Conservation (phyloP, 2,113 vertebrate species). For the Paedocypris sp. region DNA sequence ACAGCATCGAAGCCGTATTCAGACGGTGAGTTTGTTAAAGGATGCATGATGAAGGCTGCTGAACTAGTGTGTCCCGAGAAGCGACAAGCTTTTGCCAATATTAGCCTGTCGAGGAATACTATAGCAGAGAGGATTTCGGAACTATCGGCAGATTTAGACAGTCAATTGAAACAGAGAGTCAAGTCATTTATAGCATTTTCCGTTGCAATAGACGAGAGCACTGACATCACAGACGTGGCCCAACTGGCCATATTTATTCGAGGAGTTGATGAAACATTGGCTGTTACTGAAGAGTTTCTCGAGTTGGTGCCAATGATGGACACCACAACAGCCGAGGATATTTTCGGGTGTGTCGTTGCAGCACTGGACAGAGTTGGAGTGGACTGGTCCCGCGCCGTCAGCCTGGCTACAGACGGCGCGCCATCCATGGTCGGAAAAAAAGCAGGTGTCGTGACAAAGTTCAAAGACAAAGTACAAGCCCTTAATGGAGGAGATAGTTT, state of each 20-base stretch:
- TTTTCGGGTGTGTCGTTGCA: background rate
- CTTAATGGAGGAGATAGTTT: background rate
- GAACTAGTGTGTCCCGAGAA: background rate
- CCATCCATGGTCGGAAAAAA: background rate
- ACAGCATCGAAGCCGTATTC: background rate
- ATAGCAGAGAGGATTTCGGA: background rate
- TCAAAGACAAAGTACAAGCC: background rate
- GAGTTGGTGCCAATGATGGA: slow-evolving; percentile 2
- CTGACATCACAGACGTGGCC: background rate
- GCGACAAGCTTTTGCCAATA: background rate
- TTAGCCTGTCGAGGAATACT: background rate
- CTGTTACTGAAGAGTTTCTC: slow-evolving; percentile 13
- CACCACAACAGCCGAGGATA: slow-evolving; percentile 1
- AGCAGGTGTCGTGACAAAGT: background rate
- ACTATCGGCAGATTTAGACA: background rate
- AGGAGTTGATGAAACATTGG: slow-evolving; percentile 14
- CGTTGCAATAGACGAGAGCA: background rate
- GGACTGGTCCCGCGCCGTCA: background rate
- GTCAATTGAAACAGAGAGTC: background rate
- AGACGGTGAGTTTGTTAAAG: background rate
- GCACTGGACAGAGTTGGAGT: background rate
- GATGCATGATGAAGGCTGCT: background rate
- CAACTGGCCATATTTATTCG: slow-evolving; percentile 14
- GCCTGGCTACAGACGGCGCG: background rate
- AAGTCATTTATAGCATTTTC: background rate